Evolutionary conservation across 1,140 invertebrate genomes (phyloP).

Genomic region (Drosophila obscura): DNA sequence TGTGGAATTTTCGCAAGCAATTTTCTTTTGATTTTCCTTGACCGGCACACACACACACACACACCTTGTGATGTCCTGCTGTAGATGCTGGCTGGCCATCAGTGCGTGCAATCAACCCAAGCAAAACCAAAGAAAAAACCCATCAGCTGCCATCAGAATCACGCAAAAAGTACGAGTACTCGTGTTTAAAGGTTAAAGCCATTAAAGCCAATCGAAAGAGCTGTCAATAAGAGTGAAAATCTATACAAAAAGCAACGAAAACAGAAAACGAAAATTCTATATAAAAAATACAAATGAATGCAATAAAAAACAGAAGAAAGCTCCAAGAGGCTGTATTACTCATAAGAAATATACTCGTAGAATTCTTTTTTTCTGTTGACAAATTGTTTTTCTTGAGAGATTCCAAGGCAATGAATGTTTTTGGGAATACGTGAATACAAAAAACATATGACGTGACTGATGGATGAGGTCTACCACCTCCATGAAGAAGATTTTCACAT

Average conservation of each 20-base stretch:
- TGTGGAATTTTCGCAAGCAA: conserved; percentile 18
- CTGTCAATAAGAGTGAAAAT: conserved; percentile 51
- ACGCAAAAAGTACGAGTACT: conserved; percentile 8
- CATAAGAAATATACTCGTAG: conserved; percentile 35
- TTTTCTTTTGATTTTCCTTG: conserved; percentile 43
- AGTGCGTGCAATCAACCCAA: conserved; percentile 67
- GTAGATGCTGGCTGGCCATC: conserved; percentile 45
- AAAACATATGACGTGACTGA: background rate
- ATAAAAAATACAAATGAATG: conserved; percentile 24
- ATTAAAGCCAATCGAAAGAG: conserved; percentile 11
- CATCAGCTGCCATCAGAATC: conserved; percentile 15
- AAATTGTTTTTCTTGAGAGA: conserved; percentile 36
- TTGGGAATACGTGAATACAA: background rate
- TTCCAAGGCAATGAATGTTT: conserved; percentile 28
- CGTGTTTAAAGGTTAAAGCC: conserved; percentile 24
- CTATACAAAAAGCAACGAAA: conserved; percentile 24
- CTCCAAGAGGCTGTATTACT: conserved; percentile 41
- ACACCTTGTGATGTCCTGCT: conserved; percentile 24
- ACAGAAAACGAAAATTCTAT: conserved; percentile 14
- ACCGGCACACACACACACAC: conserved; percentile 9
- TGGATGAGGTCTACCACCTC: background rate
- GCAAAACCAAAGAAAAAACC: conserved; percentile 27
- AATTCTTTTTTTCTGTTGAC: conserved; percentile 38
- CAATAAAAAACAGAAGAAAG: conserved; percentile 1
- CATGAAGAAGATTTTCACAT: too few species aligned